A percentile compares a stretch with the other conserved stretches of the same genome.
Conservation (phyloP, 2,797 vertebrate species). For the Syngnathus rostellatus region DNA sequence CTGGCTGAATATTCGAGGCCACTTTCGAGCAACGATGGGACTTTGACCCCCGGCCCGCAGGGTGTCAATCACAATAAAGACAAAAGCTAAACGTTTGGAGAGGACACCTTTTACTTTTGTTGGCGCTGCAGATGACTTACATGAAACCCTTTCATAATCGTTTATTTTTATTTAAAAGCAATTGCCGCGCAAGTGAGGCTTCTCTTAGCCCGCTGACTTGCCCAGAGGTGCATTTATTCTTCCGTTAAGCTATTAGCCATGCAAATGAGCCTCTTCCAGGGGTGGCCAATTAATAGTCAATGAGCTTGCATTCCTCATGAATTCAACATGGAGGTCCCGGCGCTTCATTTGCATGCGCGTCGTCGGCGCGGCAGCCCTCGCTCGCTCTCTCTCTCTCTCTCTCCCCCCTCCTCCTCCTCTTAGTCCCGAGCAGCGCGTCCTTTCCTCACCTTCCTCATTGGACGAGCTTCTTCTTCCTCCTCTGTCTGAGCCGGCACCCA, state of each 20-base stretch:
- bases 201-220: background rate
- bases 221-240: background rate
- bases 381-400: conserved; percentile 12
- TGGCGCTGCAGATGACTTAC: no score
- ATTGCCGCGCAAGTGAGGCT: no score
- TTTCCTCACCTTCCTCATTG: conserved; percentile 14
- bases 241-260: conserved; percentile 1
- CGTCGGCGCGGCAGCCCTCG: conserved; percentile 7
- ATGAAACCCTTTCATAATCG: no score
- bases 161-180: background rate
- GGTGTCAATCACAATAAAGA: no score
- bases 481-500: conserved; percentile 20
- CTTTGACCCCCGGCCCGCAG: no score
- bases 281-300: conserved; percentile 1
- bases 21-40: no score
- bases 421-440: conserved; percentile 19
- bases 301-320: conserved; percentile 2
- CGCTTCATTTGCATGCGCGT: conserved; percentile 2
- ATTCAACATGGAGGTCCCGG: conserved; percentile 2
- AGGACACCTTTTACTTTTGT: no score
- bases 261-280: background rate
- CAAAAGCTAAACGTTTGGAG: no score
- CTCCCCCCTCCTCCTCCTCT: background rate
- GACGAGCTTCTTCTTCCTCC: conserved; percentile 21
- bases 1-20: no score